phyloP scores from a whole-genome alignment of 2,113 vertebrate genomes.

The Empidonax traillii region DNA sequence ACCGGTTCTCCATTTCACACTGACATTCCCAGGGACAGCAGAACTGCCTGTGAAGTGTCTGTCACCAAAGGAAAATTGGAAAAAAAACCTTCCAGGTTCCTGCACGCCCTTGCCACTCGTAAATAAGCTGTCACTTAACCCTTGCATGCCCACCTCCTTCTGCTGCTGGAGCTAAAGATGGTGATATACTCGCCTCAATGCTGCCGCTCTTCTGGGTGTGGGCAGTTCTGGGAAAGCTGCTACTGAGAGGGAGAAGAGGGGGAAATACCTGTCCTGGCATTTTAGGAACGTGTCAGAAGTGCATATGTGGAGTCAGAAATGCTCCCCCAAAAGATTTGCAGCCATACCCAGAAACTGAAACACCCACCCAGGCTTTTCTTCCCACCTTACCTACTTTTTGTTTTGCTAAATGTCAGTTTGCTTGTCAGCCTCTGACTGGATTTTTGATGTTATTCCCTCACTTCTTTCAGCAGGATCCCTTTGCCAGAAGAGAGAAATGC shows the following conservation, averaged over 20 bases:
- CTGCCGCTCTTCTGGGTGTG: fast-evolving
- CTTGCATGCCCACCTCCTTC: not conserved
- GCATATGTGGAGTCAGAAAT: not conserved
- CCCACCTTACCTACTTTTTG: not conserved
- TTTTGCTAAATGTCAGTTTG: not conserved
- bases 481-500: not conserved
- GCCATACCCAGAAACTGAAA: fast-evolving
- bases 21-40: not conserved
- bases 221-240: not conserved
- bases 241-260: no score
- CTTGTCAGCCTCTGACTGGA: not conserved
- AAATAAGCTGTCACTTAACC: not conserved
- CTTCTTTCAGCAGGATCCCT: not conserved
- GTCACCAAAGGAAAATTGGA: not conserved
- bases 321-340: not conserved
- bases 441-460: not conserved
- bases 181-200: not conserved
- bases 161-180: not conserved
- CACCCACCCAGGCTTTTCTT: not conserved
- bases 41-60: not conserved
- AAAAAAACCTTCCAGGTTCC: not conserved
- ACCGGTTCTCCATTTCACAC: not conserved
- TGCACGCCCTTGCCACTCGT: fast-evolving
- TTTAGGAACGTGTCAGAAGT: not conserved
- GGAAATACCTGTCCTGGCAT: not conserved